These are phyloP conservation scores for Sarcoramphus papa DNA, from an alignment of 2,797 vertebrate species.

Conservation along the genomic window DNA sequence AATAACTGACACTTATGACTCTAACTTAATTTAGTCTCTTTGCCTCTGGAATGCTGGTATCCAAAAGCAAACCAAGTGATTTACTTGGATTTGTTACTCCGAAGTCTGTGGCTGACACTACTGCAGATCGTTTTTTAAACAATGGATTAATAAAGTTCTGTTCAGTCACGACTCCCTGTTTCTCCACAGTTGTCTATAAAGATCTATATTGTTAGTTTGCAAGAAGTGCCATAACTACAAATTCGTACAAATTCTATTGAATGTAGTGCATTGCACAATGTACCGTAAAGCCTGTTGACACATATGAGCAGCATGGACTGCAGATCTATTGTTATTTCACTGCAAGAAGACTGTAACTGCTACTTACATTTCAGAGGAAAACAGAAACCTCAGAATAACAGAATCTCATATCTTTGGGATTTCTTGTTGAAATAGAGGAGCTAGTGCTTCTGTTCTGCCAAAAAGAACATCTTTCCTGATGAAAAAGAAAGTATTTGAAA, in stretches of 20 bases:
- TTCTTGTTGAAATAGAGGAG: not conserved
- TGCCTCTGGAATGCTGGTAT: not conserved
- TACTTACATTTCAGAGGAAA: not conserved
- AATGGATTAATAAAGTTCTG: not conserved
- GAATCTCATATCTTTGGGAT: not conserved
- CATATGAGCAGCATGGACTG: not conserved
- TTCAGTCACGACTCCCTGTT: not conserved
- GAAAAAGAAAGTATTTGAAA: constrained; percentile 15
- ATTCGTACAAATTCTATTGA: not conserved
- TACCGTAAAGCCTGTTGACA: not conserved
- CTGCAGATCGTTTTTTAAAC: not conserved
- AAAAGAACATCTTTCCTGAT: not conserved
- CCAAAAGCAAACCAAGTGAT: not conserved
- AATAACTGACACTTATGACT: not conserved
- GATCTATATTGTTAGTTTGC: not conserved
- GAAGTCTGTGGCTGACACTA: not conserved
- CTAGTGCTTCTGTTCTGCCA: not conserved
- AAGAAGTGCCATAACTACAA: not conserved
- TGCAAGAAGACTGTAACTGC: not conserved
- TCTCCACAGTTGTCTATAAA: not conserved
- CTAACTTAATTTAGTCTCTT: not conserved
- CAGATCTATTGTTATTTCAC: not conserved
- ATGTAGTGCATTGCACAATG: not conserved
- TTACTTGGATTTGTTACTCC: not conserved
- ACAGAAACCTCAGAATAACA: not conserved